A percentile compares a stretch with the other conserved stretches of the same genome.
These are phyloP conservation scores for Apoda limacodes DNA, from an alignment of 2,888 invertebrate genomes.

Conservation along the genomic window DNA sequence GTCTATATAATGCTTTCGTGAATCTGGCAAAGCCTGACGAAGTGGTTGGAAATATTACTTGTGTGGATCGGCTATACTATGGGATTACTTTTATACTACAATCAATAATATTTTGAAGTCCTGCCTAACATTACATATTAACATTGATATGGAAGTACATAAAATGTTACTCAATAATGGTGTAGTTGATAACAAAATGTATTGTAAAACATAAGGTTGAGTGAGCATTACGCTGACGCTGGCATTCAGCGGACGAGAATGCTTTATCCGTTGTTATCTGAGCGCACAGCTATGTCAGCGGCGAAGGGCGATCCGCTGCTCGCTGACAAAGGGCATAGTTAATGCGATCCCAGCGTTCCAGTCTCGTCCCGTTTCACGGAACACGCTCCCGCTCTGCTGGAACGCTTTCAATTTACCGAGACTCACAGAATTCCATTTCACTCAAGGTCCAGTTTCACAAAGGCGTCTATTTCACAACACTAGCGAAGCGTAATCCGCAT, in stretches of 20 bases:
- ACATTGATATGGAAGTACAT: too few relatives aligned
- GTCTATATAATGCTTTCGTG: too few relatives aligned
- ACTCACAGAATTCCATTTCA: slow-evolving; percentile 35
- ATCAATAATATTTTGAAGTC: too few relatives aligned
- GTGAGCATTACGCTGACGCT: slow-evolving; percentile 39
- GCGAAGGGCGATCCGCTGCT: slow-evolving; percentile 27
- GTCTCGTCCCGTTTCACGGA: slow-evolving; percentile 23
- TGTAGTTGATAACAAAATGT: too few relatives aligned
- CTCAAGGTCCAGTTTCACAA: slow-evolving; percentile 40
- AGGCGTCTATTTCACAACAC: slow-evolving; percentile 37
- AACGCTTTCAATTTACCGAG: slow-evolving; percentile 45
- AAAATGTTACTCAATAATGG: too few relatives aligned
- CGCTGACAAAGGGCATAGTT: slow-evolving; percentile 36
- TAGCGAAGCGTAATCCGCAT: slow-evolving; percentile 26
- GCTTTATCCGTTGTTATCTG: slow-evolving; percentile 45
- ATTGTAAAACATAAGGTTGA: slow-evolving; percentile 34
- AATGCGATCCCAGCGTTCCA: slow-evolving; percentile 28
- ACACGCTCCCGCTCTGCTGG: slow-evolving; percentile 32
- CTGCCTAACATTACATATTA: too few relatives aligned
- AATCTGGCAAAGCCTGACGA: too few relatives aligned
- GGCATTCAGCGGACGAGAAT: slow-evolving; percentile 33
- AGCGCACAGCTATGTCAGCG: slow-evolving; percentile 41
- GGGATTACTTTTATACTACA: too few relatives aligned
- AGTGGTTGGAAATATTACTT: too few relatives aligned
- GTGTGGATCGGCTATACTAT: too few relatives aligned